A percentile compares a stretch with the other conserved stretches of the same genome.
These are phyloP conservation scores for Ephydatia muelleri DNA, from an alignment of 37 sponge, comb jelly and placozoan species.

Conservation along the genomic window DNA sequence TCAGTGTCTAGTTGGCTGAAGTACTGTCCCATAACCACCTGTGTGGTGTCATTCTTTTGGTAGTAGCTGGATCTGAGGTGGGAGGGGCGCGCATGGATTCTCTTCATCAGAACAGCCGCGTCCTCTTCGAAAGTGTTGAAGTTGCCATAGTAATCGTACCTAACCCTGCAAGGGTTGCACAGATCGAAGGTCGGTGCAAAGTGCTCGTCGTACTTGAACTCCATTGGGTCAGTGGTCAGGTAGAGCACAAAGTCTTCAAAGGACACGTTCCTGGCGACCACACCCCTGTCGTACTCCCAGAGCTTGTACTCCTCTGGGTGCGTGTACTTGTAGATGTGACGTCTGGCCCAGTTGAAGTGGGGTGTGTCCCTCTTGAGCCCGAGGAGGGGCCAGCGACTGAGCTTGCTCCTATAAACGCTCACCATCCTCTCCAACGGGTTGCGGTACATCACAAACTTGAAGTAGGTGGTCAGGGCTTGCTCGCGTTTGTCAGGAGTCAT, in stretches of 20 bases:
- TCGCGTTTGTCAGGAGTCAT: no score
- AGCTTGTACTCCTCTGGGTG: slow-evolving; percentile 5
- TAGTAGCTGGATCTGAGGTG: slow-evolving; percentile 25
- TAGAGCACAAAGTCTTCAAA: slow-evolving; percentile 50
- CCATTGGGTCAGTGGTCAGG: slow-evolving; percentile 5
- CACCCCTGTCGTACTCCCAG: slow-evolving; percentile 7
- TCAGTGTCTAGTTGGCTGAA: background rate
- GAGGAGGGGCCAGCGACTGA: slow-evolving; percentile 16
- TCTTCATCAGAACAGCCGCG: slow-evolving; percentile 8
- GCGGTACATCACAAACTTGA: slow-evolving; percentile 65
- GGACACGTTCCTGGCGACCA: slow-evolving; percentile 2
- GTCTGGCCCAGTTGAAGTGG: slow-evolving; percentile 43
- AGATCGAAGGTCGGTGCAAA: slow-evolving; percentile 21
- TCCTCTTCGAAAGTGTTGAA: slow-evolving; percentile 44
- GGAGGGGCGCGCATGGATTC: slow-evolving; percentile 1
- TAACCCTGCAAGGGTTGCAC: slow-evolving; percentile 28
- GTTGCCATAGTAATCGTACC: slow-evolving; percentile 48
- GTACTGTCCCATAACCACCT: background rate
- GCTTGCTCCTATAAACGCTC: slow-evolving; percentile 55
- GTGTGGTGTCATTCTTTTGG: background rate
- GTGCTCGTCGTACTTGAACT: slow-evolving; percentile 37
- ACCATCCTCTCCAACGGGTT: slow-evolving; percentile 60
- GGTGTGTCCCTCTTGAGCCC: slow-evolving; percentile 15
- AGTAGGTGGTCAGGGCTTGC: slow-evolving; percentile 15
- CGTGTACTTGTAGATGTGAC: background rate